Evolutionary conservation across 2,888 invertebrate genomes (phyloP).

Genomic region (Didymodactylos carnosus): DNA sequence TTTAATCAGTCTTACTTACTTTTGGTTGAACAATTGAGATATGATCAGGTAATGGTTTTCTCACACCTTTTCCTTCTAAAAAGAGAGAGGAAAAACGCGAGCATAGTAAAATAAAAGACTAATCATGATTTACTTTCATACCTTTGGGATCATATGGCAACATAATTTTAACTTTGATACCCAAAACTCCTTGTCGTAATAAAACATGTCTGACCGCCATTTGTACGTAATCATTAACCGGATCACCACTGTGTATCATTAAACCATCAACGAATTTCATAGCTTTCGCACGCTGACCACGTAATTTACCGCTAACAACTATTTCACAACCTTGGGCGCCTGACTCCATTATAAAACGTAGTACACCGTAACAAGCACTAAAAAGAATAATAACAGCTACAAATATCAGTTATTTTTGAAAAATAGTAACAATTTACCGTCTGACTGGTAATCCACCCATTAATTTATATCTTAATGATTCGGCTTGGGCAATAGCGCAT

Average conservation of each 20-base stretch:
- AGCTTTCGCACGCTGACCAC: constrained; percentile 96
- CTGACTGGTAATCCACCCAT: constrained; percentile 70
- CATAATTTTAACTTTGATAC: constrained; percentile 87
- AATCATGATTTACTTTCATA: too few species aligned
- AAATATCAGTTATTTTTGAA: background rate
- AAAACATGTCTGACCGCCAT: constrained; percentile 92
- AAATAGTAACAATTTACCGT: constrained; percentile 38
- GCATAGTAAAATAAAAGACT: too few species aligned
- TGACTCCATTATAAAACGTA: constrained; percentile 93
- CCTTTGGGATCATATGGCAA: constrained; percentile 92
- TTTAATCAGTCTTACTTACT: too few species aligned
- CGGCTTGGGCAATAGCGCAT: constrained; percentile 96
- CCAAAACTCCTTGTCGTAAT: constrained; percentile 61
- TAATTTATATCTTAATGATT: constrained; percentile 93
- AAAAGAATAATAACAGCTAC: constrained; percentile 3
- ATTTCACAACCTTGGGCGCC: constrained; percentile 93
- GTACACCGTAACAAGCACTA: constrained; percentile 90
- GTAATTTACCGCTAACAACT: constrained; percentile 90
- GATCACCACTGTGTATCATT: constrained; percentile 99
- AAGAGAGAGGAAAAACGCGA: too few species aligned
- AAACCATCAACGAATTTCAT: constrained; percentile 99
- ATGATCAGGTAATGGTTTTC: constrained; percentile 88
- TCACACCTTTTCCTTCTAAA: constrained; percentile 48
- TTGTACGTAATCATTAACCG: constrained; percentile 92
- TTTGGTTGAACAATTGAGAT: constrained; percentile 90